A percentile compares a stretch with the other conserved stretches of the same genome.
Conservation (phyloP, 2,888 invertebrate genomes). For the Stenodema calcarata region DNA sequence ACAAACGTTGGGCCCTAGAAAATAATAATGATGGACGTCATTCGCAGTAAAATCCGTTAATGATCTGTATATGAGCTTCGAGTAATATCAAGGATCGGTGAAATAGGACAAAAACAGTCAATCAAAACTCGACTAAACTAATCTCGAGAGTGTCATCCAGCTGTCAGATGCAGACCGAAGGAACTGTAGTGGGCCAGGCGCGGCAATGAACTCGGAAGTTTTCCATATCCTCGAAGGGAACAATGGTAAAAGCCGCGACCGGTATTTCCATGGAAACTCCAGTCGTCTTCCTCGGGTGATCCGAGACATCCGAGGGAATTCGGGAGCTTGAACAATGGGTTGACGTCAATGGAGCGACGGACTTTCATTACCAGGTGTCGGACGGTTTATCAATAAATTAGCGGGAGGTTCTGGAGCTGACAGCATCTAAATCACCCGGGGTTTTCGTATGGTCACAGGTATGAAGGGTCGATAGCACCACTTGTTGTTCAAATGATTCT, state of each 20-base stretch:
- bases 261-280: not conserved
- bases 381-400: conserved; percentile 14
- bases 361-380: conserved; percentile 30
- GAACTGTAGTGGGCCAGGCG: not conserved
- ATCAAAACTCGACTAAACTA: not conserved
- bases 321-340: not conserved
- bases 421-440: conserved; percentile 24
- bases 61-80: not conserved
- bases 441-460: not conserved
- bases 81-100: not conserved
- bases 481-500: not conserved
- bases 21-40: not conserved
- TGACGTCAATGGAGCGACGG: not conserved
- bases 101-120: not conserved
- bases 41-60: not conserved
- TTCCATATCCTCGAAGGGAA: not conserved
- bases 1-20: no score
- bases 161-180: not conserved
- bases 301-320: not conserved
- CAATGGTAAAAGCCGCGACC: not conserved
- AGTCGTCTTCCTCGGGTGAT: not conserved
- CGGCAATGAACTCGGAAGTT: not conserved
- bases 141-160: not conserved
- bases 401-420: not conserved
- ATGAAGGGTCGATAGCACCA: not conserved